Conservation (phyloP, 2,113 vertebrate genomes). For the Silurus asotus region DNA sequence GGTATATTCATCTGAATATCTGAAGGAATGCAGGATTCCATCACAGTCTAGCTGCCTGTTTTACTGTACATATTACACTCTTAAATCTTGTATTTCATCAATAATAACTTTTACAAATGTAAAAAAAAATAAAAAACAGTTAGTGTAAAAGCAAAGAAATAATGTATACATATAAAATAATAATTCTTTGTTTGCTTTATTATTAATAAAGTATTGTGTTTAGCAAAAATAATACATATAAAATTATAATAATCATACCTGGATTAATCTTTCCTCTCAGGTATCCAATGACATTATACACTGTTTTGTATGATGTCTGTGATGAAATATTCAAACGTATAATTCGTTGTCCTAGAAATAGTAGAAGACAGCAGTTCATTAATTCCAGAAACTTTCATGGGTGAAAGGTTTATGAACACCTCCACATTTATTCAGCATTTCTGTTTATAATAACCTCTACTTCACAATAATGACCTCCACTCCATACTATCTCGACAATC, state of each 20-base stretch:
- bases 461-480: too few relatives aligned
- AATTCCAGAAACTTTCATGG: background rate
- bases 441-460: too few relatives aligned
- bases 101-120: background rate
- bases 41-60: background rate
- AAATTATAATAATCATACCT: constrained; percentile 67
- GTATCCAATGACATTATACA: constrained; percentile 86
- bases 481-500: too few relatives aligned
- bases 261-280: constrained; percentile 82
- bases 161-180: too few relatives aligned
- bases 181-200: background rate
- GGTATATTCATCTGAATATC: background rate
- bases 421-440: too few relatives aligned
- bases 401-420: too few relatives aligned
- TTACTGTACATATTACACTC: background rate
- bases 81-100: background rate
- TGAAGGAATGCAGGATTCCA: background rate
- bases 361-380: background rate
- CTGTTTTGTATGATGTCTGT: constrained; percentile 73
- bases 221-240: background rate
- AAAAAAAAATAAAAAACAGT: background rate
- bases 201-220: background rate
- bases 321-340: constrained; percentile 79
- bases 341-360: constrained; percentile 64
- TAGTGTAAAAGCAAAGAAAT: too few relatives aligned